Percentiles rank a stretch among this genome's conserved stretches.
phyloP scores from a whole-genome alignment of 2,888 invertebrate species.

The Ophion costatus region DNA sequence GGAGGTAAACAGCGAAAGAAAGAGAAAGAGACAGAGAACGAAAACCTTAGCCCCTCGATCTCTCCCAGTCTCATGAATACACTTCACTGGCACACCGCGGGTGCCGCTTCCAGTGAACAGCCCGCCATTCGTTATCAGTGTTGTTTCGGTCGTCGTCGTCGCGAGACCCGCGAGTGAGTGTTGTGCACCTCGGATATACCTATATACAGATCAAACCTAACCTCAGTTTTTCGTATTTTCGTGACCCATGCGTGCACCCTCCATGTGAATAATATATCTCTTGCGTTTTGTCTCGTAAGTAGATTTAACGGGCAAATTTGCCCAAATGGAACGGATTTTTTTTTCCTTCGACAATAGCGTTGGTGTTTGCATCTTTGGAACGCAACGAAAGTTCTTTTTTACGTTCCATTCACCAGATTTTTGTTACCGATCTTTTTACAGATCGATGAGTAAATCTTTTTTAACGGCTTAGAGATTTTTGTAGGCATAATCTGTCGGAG shows the following conservation, averaged over 20 bases:
- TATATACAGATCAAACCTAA: slow-evolving; percentile 3
- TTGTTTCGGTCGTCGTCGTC: slow-evolving; percentile 66
- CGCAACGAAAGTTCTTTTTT: too few relatives aligned
- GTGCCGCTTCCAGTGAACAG: slow-evolving; percentile 63
- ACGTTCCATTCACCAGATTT: too few relatives aligned
- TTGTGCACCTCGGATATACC: slow-evolving; percentile 45
- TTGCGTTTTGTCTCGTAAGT: background rate
- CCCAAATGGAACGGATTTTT: background rate
- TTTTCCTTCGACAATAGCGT: too few relatives aligned
- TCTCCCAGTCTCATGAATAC: slow-evolving; percentile 40
- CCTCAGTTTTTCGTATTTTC: background rate
- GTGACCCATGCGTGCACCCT: background rate
- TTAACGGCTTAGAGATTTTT: too few relatives aligned
- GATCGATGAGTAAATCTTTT: too few relatives aligned
- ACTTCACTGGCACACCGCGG: slow-evolving; percentile 53
- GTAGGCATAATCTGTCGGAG: too few relatives aligned
- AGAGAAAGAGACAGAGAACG: slow-evolving; percentile 6
- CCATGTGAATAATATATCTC: background rate
- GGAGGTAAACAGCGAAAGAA: slow-evolving; percentile 6
- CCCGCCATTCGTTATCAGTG: slow-evolving; percentile 68
- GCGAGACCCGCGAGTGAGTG: slow-evolving; percentile 62
- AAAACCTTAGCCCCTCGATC: slow-evolving; percentile 37
- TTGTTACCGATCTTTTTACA: too few relatives aligned
- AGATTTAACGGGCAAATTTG: background rate
- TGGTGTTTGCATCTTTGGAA: too few relatives aligned